A percentile compares a stretch with the other conserved stretches of the same genome.
phyloP scores from a whole-genome alignment of 2,797 vertebrate species.

The Tokudaia tokunoshimensis region DNA sequence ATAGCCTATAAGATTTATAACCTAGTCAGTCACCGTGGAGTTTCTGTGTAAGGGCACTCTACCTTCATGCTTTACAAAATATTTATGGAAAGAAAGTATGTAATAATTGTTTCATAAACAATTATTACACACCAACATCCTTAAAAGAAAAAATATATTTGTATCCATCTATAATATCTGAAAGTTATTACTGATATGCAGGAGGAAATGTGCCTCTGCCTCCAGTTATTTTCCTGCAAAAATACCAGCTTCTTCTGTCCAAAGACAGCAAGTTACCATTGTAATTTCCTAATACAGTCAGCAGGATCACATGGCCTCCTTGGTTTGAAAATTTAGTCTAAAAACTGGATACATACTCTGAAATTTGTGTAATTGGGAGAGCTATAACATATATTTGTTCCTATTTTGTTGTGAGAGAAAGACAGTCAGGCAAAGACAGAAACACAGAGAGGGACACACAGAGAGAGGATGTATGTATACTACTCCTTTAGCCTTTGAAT shows the following conservation, averaged over 20 bases:
- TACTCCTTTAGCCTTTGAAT: not conserved
- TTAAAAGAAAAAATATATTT: conserved; percentile 6
- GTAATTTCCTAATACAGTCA: not conserved
- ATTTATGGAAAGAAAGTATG: not conserved
- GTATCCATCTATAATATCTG: not conserved
- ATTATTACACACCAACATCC: not conserved
- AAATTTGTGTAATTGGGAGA: not conserved
- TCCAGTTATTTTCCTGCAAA: not conserved
- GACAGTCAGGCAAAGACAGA: not conserved
- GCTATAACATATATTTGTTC: not conserved
- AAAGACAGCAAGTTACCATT: not conserved
- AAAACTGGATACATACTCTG: not conserved
- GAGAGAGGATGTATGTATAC: not conserved
- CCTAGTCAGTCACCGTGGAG: not conserved
- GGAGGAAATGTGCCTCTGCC: not conserved
- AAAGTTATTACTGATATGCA: not conserved
- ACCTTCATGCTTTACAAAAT: not conserved
- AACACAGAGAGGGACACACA: not conserved
- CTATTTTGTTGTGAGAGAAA: not conserved
- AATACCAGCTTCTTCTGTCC: not conserved
- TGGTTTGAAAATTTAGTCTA: not conserved
- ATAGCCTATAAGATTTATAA: not conserved
- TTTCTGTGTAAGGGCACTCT: not conserved
- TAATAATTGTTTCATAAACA: not conserved
- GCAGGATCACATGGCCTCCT: not conserved